Conservation (phyloP, 2,113 vertebrate genomes). For the Larimichthys crocea region DNA sequence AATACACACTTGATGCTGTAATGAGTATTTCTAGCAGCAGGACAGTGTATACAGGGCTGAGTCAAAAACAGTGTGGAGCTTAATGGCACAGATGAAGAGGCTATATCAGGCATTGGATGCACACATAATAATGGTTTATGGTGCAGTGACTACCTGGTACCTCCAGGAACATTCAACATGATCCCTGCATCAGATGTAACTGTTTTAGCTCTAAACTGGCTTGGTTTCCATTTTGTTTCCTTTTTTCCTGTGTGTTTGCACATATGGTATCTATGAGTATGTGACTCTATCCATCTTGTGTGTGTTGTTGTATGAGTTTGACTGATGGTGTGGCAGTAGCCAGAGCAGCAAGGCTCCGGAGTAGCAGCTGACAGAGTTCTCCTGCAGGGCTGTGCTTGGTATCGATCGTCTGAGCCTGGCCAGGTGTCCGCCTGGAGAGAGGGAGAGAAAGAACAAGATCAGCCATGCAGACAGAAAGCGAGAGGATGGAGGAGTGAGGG, state of each 20-base stretch:
- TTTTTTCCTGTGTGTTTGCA: neutral
- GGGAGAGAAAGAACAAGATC: constrained; percentile 45
- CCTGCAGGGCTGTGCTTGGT: constrained; percentile 58
- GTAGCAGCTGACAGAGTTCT: constrained; percentile 54
- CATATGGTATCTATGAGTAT: neutral
- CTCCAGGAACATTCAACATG: neutral
- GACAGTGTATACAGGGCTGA: neutral
- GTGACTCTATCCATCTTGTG: constrained; percentile 33
- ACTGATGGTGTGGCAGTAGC: constrained; percentile 50
- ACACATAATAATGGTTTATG: neutral
- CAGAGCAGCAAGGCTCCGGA: constrained; percentile 41
- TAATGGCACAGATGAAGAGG: neutral
- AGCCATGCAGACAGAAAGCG: constrained; percentile 50
- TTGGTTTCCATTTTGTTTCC: neutral
- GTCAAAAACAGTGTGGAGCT: neutral
- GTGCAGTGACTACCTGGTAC: neutral
- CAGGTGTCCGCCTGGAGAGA: constrained; percentile 72
- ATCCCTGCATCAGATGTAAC: neutral
- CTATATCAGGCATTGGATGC: neutral
- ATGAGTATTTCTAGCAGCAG: neutral
- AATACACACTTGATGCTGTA: neutral
- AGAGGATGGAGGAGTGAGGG: neutral
- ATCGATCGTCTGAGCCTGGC: constrained; percentile 70
- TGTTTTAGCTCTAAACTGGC: neutral
- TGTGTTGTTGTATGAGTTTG: constrained; percentile 39